These are phyloP conservation scores for Chinchilla lanigera DNA, from an alignment of 2,113 vertebrate species.

Conservation along the genomic window DNA sequence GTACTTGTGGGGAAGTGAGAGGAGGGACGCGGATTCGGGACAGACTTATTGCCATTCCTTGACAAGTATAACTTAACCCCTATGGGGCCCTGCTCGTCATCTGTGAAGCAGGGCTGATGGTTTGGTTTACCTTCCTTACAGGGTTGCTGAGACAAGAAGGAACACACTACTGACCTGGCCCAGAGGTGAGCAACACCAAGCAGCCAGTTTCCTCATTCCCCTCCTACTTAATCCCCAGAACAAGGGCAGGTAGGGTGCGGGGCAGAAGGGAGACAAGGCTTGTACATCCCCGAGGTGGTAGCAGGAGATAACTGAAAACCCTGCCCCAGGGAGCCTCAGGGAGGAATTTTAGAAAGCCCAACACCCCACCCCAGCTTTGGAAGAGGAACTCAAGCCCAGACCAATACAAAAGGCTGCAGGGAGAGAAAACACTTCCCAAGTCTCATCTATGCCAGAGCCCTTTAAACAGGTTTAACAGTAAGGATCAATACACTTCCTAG, in stretches of 20 bases:
- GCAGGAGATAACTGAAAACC: background rate
- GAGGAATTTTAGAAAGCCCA: background rate
- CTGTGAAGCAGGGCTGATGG: background rate
- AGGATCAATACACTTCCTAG: background rate
- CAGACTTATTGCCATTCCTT: background rate
- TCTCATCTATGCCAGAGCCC: background rate
- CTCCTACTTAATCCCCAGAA: background rate
- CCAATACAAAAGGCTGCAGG: background rate
- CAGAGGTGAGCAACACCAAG: background rate
- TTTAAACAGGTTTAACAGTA: background rate
- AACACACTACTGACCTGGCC: background rate
- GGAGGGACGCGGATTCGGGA: background rate
- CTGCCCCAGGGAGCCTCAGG: background rate
- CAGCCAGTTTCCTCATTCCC: conserved; percentile 24
- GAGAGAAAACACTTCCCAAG: background rate
- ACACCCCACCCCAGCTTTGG: background rate
- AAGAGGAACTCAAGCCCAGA: background rate
- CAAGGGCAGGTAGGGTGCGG: background rate
- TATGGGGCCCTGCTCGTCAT: background rate
- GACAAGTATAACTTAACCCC: conserved; percentile 8
- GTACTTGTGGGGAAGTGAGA: background rate
- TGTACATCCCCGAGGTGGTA: background rate
- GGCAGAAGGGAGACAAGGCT: background rate
- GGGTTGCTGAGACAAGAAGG: background rate
- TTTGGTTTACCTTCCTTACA: conserved; percentile 16